Evolutionary conservation across 2,888 invertebrate genomes (phyloP).

Genomic region (Sipunculus nudus): DNA sequence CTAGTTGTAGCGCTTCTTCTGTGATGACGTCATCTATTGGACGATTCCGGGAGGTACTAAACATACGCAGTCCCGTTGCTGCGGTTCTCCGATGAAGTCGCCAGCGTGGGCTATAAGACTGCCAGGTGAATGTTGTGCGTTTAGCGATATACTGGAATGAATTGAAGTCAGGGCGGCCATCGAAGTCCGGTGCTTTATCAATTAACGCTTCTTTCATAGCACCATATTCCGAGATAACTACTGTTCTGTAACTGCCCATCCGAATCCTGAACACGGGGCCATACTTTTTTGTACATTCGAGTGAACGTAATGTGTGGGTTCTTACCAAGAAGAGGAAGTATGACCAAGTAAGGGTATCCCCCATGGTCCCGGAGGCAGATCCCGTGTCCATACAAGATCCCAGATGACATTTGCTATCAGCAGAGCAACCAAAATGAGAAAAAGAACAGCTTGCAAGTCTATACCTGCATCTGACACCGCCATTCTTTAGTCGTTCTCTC

Average conservation of each 20-base stretch:
- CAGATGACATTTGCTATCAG: too few species aligned
- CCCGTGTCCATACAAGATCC: too few species aligned
- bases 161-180: slow-evolving; percentile 57
- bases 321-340: slow-evolving; percentile 47
- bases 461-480: too few species aligned
- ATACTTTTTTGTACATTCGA: slow-evolving; percentile 43
- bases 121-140: slow-evolving; percentile 58
- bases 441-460: too few species aligned
- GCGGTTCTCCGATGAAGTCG: slow-evolving; percentile 52
- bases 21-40: slow-evolving; percentile 11
- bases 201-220: slow-evolving; percentile 48
- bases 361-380: slow-evolving; percentile 57
- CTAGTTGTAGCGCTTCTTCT: slow-evolving; percentile 6
- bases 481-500: too few species aligned
- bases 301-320: slow-evolving; percentile 53
- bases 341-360: slow-evolving; percentile 55
- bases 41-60: too few species aligned
- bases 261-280: slow-evolving; percentile 55
- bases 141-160: slow-evolving; percentile 54
- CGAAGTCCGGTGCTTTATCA: slow-evolving; percentile 52
- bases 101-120: slow-evolving; percentile 52
- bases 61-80: slow-evolving; percentile 46
- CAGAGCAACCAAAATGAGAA: too few species aligned
- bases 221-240: slow-evolving; percentile 51
- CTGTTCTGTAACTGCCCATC: slow-evolving; percentile 51